These are phyloP conservation scores for Brachyptera risi DNA, from an alignment of 2,888 invertebrate genomes.

Conservation along the genomic window DNA sequence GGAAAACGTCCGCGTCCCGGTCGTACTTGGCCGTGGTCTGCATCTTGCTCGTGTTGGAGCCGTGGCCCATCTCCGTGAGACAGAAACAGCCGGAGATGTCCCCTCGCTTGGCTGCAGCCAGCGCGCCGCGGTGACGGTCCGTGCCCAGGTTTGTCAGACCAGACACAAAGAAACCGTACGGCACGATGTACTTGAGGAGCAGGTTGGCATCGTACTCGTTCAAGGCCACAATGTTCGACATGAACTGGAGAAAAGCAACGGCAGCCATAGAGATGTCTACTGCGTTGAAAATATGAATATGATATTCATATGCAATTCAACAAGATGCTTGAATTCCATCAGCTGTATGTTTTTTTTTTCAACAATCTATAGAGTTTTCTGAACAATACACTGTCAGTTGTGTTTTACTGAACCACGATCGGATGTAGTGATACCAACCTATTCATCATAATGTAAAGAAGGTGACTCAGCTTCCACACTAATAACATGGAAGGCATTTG, in stretches of 20 bases:
- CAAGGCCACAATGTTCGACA: slow-evolving; percentile 29
- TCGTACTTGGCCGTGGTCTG: slow-evolving; percentile 49
- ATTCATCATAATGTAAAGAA: no score
- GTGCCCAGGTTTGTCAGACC: slow-evolving; percentile 30
- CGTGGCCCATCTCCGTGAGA: slow-evolving; percentile 53
- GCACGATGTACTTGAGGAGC: slow-evolving; percentile 30
- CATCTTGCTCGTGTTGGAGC: slow-evolving; percentile 51
- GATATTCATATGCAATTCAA: no score
- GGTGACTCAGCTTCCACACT: no score
- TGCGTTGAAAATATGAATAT: no score
- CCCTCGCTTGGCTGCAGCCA: slow-evolving; percentile 46
- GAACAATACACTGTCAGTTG: no score
- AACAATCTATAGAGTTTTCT: no score
- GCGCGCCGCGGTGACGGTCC: slow-evolving; percentile 43
- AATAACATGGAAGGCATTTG: no score
- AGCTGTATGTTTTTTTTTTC: no score
- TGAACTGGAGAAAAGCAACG: slow-evolving; percentile 32
- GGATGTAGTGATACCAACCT: no score
- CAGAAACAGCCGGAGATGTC: slow-evolving; percentile 48
- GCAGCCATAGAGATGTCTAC: no score
- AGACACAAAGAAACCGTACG: slow-evolving; percentile 30
- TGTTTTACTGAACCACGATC: no score
- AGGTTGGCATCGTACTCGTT: slow-evolving; percentile 30
- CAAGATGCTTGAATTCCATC: no score
- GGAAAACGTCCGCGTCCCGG: slow-evolving; percentile 47